A percentile compares a stretch with the other conserved stretches of the same genome.
Evolutionary conservation across 2,797 vertebrate species (phyloP).

Genomic region (Notoglanidium macrostoma): DNA sequence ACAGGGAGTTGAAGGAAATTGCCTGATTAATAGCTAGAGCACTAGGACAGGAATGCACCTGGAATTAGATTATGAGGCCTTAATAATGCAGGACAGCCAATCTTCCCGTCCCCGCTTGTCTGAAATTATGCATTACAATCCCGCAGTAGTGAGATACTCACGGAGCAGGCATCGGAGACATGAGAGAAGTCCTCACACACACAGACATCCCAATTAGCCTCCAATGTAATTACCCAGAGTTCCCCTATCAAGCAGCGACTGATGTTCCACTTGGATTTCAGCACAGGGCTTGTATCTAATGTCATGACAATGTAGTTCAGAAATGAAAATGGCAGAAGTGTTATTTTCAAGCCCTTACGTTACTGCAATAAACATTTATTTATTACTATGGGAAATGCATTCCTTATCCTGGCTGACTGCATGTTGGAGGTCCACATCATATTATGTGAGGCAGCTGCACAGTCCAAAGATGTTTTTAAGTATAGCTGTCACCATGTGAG

Average conservation of each 20-base stretch:
- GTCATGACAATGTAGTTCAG: neutral
- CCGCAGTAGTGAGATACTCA: conserved; percentile 51
- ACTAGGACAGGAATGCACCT: conserved; percentile 51
- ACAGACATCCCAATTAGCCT: conserved; percentile 59
- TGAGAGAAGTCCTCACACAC: conserved; percentile 49
- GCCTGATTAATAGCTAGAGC: conserved; percentile 61
- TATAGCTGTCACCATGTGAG: neutral
- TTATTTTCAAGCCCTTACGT: neutral
- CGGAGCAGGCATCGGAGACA: conserved; percentile 28
- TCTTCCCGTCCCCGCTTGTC: conserved; percentile 42
- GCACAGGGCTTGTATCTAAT: neutral
- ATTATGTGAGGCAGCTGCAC: neutral
- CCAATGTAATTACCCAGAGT: conserved; percentile 55
- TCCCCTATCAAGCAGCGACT: conserved; percentile 45
- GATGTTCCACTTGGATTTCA: conserved; percentile 31
- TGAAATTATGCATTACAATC: conserved; percentile 58
- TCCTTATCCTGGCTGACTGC: neutral
- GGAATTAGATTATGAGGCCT: conserved; percentile 56
- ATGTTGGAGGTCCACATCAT: neutral
- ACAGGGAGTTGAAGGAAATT: conserved; percentile 51
- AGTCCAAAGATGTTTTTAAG: neutral
- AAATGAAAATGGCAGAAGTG: neutral
- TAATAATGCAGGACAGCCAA: conserved; percentile 55
- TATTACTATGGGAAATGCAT: neutral
- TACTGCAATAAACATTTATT: neutral